Conservation (phyloP, 2,797 vertebrate species). For the Artibeus jamaicensis region DNA sequence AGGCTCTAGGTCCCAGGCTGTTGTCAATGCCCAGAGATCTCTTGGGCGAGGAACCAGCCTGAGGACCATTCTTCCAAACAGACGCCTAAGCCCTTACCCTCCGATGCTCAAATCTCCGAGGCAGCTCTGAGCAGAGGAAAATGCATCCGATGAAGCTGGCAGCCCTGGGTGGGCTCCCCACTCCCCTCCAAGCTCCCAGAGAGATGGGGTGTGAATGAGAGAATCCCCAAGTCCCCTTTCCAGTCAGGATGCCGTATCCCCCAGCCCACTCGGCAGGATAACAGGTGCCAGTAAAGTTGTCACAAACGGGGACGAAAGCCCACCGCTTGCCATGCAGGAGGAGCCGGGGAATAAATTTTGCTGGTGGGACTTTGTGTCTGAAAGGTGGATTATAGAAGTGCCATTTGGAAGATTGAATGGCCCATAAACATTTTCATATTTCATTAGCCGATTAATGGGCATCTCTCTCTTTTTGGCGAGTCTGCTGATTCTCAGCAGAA, state of each 20-base stretch:
- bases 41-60: neutral
- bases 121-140: neutral
- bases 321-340: constrained; percentile 3
- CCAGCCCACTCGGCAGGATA: constrained; percentile 11
- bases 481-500: constrained; percentile 87
- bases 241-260: neutral
- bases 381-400: constrained; percentile 86
- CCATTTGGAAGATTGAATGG: constrained; percentile 86
- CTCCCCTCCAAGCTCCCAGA: neutral
- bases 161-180: neutral
- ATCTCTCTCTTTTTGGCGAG: constrained; percentile 79
- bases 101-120: neutral
- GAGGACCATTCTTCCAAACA: neutral
- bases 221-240: neutral
- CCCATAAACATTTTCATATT: constrained; percentile 89
- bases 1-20: neutral
- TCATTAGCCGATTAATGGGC: constrained; percentile 90
- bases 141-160: neutral
- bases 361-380: constrained; percentile 81
- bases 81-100: neutral
- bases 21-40: neutral
- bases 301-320: constrained; percentile 51
- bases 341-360: constrained; percentile 82
- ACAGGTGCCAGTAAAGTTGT: constrained; percentile 77
- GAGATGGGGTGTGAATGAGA: neutral